Evolutionary conservation across 2,113 vertebrate genomes (phyloP), one percentile per base, ranked within the genome.

Genomic region (Haliaeetus leucogaster): DNA sequence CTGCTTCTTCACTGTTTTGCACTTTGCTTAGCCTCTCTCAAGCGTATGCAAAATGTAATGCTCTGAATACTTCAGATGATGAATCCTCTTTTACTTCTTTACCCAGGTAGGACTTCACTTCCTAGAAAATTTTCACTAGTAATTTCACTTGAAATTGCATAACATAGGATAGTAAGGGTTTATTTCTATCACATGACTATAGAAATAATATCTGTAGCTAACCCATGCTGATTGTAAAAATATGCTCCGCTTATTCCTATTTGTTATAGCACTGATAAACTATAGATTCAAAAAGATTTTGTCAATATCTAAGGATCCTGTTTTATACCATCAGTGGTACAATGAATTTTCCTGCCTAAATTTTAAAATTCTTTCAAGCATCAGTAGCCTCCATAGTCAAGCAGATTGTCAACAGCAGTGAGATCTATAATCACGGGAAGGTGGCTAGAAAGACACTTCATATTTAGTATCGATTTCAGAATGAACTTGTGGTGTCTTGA

Each of bases 31-130:
- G 25, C 19, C 16, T 52, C 23, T 67, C 48, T 59, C 25, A 25
- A 30, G 6, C 42, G 73, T n/a, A 90, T 79, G 93, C 91, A 89
- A 96, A 97, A 93, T 82, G 86, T 78, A 97, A 92, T 25, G 15
- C 72, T 58, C 84, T 94, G 89, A 96, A 95, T 95, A 93, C 30
- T 86, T 61, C 80, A 82, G 67, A 93, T 95, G 82, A 97, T 84
- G 93, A 97, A 97, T 95, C 94, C 71, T 89, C 68, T 83, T 93
- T 96, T 95, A 89, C 56, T 74, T 86, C 89, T 95, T 95, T 94
- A 93, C 74, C 81, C 90, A 95, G 79, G 94, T 93, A 97, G 92
- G 82, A 94, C 90, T 92, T 91, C 42, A 90, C 71, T 96, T 95
- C 42, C 76, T 93, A 90, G 67, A 89, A 93, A 74, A 91, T 89